Conservation (phyloP, 2,888 invertebrate species). For the Dicyrtoma fusca region DNA sequence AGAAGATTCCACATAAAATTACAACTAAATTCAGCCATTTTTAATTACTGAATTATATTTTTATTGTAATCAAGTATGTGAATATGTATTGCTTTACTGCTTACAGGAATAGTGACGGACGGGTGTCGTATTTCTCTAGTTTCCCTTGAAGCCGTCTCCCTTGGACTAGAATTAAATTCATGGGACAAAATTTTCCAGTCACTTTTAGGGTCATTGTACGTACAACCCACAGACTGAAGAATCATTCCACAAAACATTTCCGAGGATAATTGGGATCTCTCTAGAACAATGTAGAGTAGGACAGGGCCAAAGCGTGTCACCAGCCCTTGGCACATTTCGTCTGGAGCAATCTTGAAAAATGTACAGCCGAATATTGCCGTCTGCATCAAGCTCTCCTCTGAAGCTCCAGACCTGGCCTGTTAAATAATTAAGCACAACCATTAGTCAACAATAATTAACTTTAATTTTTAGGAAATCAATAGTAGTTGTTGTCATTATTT, state of each 20-base stretch:
- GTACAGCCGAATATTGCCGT: conserved; percentile 52
- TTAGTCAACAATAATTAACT: too few relatives aligned
- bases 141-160: not conserved
- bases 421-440: too few relatives aligned
- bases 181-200: conserved; percentile 42
- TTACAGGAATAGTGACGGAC: conserved; percentile 1
- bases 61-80: too few relatives aligned
- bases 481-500: too few relatives aligned
- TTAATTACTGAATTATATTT: too few relatives aligned
- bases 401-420: conserved; percentile 46
- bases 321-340: conserved; percentile 52
- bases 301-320: conserved; percentile 54
- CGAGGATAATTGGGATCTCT: conserved; percentile 46
- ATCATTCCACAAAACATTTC: conserved; percentile 53
- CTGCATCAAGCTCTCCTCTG: conserved; percentile 45
- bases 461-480: too few relatives aligned
- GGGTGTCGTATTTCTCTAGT: not conserved
- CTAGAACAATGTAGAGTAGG: conserved; percentile 50
- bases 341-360: conserved; percentile 51
- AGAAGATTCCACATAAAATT: too few relatives aligned
- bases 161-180: not conserved
- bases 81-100: not conserved
- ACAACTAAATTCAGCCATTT: too few relatives aligned
- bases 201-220: conserved; percentile 44
- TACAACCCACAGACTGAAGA: conserved; percentile 52